Conservation (phyloP, 2,797 vertebrate species). For the Pangasius mekongensis region DNA sequence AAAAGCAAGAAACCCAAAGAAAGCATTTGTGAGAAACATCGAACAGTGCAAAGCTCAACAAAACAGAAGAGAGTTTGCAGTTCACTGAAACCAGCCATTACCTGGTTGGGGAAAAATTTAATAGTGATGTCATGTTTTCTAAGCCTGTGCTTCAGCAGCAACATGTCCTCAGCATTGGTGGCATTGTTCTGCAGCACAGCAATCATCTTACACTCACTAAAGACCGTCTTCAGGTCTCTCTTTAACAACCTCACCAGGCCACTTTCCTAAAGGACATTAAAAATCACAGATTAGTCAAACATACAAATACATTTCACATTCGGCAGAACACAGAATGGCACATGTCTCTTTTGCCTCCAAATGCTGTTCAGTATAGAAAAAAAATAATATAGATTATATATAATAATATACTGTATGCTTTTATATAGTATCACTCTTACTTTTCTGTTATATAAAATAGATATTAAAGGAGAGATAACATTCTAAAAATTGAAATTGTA, state of each 20-base stretch:
- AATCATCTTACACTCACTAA: slow-evolving; percentile 84
- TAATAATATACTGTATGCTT: no score
- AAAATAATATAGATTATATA: no score
- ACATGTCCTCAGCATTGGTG: slow-evolving; percentile 76
- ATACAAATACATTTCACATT: not conserved
- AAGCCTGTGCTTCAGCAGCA: slow-evolving; percentile 77
- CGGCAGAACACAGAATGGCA: not conserved
- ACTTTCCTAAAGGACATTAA: slow-evolving; percentile 64
- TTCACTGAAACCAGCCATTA: slow-evolving; percentile 56
- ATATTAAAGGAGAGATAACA: not conserved
- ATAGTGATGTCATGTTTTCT: slow-evolving; percentile 77
- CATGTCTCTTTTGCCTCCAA: not conserved
- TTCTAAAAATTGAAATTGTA: not conserved
- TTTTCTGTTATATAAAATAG: not conserved
- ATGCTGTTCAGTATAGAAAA: not conserved
- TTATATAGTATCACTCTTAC: not conserved
- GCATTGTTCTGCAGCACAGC: slow-evolving; percentile 85
- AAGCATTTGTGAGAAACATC: not conserved
- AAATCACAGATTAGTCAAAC: not conserved
- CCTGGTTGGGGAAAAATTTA: slow-evolving; percentile 86
- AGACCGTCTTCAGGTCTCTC: slow-evolving; percentile 71
- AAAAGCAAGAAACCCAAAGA: not conserved
- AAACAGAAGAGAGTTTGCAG: not conserved
- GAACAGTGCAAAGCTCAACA: not conserved
- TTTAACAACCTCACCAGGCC: slow-evolving; percentile 69